Evolutionary conservation across 2,888 invertebrate species (phyloP).

Genomic region (Athalia cordata): DNA sequence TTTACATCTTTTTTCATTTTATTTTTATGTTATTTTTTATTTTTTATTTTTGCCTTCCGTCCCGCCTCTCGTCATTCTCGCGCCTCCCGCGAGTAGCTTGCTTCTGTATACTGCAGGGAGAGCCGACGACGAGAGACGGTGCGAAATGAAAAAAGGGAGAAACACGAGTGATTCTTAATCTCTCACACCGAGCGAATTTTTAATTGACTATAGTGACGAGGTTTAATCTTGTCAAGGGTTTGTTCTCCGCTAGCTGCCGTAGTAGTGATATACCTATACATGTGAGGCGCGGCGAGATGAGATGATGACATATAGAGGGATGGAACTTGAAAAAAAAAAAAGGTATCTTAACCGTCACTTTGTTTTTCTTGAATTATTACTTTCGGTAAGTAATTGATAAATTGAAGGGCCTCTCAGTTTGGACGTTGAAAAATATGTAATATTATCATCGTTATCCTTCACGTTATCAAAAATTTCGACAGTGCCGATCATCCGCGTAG

Average conservation of each 20-base stretch:
- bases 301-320: constrained; percentile 7
- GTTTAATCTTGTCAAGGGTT: constrained; percentile 27
- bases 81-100: constrained; percentile 21
- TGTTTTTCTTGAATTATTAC: too few relatives aligned
- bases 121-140: constrained; percentile 36
- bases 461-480: too few relatives aligned
- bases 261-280: too few relatives aligned
- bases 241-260: neutral
- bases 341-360: too few relatives aligned
- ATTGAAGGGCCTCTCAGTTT: too few relatives aligned
- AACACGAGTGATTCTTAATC: constrained; percentile 43
- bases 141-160: constrained; percentile 45
- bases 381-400: too few relatives aligned
- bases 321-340: too few relatives aligned
- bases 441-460: too few relatives aligned
- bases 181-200: constrained; percentile 37
- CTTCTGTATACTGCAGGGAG: neutral
- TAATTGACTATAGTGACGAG: constrained; percentile 43
- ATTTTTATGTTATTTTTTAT: neutral
- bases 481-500: too few relatives aligned
- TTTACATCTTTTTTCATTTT: constrained; percentile 32
- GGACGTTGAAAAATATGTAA: too few relatives aligned
- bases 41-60: neutral
- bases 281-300: constrained; percentile 27
- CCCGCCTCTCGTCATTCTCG: constrained; percentile 21